A percentile compares a stretch with the other conserved stretches of the same genome.
phyloP scores from a whole-genome alignment of 2,113 vertebrate species.

The Solea solea region DNA sequence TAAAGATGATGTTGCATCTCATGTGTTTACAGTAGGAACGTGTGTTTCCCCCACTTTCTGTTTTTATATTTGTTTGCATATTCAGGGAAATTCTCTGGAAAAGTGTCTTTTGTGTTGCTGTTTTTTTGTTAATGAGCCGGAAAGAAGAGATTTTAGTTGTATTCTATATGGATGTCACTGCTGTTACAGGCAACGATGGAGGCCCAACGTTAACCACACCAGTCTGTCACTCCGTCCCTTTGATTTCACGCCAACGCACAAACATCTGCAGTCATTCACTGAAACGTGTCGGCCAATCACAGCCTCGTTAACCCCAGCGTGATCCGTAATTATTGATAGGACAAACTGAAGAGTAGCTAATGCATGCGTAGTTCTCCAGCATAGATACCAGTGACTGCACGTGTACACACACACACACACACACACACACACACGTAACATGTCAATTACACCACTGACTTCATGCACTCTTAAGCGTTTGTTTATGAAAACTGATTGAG shows the following conservation, averaged over 20 bases:
- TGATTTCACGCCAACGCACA: not conserved
- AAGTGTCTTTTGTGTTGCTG: slow-evolving; percentile 10
- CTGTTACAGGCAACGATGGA: slow-evolving; percentile 13
- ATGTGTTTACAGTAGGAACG: slow-evolving; percentile 74
- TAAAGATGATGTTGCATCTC: slow-evolving; percentile 56
- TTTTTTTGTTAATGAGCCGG: slow-evolving; percentile 33
- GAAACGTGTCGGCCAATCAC: slow-evolving; percentile 6
- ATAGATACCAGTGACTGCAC: slow-evolving; percentile 62
- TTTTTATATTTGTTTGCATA: slow-evolving; percentile 89
- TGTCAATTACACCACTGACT: slow-evolving; percentile 71
- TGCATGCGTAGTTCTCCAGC: slow-evolving; percentile 73
- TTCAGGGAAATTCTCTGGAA: slow-evolving; percentile 77
- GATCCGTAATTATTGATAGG: slow-evolving; percentile 26
- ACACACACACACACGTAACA: slow-evolving; percentile 46
- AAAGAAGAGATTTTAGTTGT: slow-evolving; percentile 17
- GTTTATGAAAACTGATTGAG: slow-evolving; percentile 47
- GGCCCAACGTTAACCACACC: not conserved
- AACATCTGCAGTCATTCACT: not conserved
- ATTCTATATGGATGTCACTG: slow-evolving; percentile 42
- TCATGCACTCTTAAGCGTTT: slow-evolving; percentile 70
- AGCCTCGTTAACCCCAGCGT: slow-evolving; percentile 23
- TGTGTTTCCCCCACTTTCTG: slow-evolving; percentile 74
- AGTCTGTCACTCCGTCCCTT: not conserved
- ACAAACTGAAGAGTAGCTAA: slow-evolving; percentile 62
- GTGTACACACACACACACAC: slow-evolving; percentile 20